Percentiles rank a stretch among this genome's conserved stretches.
Evolutionary conservation across 1,140 invertebrate genomes (phyloP).

Genomic region (Drosophila nannoptera): DNA sequence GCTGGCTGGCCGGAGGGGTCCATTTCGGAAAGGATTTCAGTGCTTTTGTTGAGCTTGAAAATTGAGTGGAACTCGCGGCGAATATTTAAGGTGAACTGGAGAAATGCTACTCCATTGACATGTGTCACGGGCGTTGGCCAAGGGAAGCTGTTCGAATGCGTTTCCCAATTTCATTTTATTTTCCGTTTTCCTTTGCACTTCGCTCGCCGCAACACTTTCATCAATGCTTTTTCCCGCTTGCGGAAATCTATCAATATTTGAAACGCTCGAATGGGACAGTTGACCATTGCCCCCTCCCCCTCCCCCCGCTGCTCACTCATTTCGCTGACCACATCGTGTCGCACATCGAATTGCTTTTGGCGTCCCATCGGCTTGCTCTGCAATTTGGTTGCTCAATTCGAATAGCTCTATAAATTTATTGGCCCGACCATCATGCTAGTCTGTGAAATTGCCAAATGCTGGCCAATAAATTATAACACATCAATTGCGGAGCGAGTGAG

Average conservation of each 20-base stretch:
- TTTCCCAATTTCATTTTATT: too few species aligned
- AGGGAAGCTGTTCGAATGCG: too few species aligned
- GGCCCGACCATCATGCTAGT: not conserved
- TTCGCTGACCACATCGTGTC: not conserved
- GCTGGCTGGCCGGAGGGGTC: not conserved
- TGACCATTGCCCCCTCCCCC: not conserved
- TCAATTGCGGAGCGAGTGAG: not conserved
- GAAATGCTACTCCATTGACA: too few species aligned
- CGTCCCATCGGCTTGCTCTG: constrained; percentile 43
- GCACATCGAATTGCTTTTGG: constrained; percentile 42
- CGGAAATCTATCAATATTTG: too few species aligned
- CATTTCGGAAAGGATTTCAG: not conserved
- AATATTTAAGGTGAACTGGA: too few species aligned
- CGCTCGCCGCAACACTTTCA: too few species aligned
- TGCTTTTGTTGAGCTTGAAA: too few species aligned
- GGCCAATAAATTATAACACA: constrained; percentile 40
- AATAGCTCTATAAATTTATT: constrained; percentile 29
- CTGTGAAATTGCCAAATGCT: constrained; percentile 18
- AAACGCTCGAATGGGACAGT: not conserved
- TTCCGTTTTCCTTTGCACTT: too few species aligned
- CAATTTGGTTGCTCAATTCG: constrained; percentile 41
- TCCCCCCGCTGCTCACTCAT: not conserved
- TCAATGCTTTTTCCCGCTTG: not conserved
- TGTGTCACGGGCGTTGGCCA: too few species aligned
- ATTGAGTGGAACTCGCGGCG: too few species aligned